Evolutionary conservation across 1,140 invertebrate species (phyloP).

Genomic region (Atopsyche davidsoni): DNA sequence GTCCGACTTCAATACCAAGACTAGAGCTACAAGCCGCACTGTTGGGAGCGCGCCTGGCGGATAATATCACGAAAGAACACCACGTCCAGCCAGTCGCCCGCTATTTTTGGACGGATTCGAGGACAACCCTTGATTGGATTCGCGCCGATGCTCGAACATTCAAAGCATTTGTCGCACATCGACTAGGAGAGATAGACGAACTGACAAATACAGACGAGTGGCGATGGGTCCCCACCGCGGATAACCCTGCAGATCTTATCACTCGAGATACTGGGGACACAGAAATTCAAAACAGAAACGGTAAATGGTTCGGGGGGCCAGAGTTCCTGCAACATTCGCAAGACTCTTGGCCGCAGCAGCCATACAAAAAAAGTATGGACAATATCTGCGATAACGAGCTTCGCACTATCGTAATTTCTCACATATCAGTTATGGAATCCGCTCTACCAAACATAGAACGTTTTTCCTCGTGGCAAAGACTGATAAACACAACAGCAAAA

Average conservation of each 20-base stretch:
- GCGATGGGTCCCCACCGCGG: slow-evolving; percentile 31
- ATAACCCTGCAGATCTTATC: slow-evolving; percentile 34
- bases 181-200: slow-evolving; percentile 34
- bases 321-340: too few species aligned
- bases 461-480: too few species aligned
- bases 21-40: slow-evolving; percentile 33
- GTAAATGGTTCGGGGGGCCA: slow-evolving; percentile 8
- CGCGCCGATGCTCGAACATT: slow-evolving; percentile 28
- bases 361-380: too few species aligned
- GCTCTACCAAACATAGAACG: too few species aligned
- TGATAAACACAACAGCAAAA: too few species aligned
- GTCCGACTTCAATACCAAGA: slow-evolving; percentile 28
- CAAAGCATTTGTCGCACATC: slow-evolving; percentile 30
- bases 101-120: slow-evolving; percentile 33
- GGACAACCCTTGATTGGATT: slow-evolving; percentile 33
- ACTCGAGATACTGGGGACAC: slow-evolving; percentile 14
- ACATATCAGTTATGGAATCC: too few species aligned
- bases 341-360: too few species aligned
- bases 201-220: slow-evolving; percentile 28
- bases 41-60: slow-evolving; percentile 26
- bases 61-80: slow-evolving; percentile 22
- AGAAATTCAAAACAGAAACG: background rate
- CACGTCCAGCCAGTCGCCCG: slow-evolving; percentile 1
- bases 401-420: too few species aligned
- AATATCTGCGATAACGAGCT: too few species aligned